Evolutionary conservation across 1,140 invertebrate species (phyloP), one percentile per base, ranked within the genome.

Genomic region (Zaprionus inermis): DNA sequence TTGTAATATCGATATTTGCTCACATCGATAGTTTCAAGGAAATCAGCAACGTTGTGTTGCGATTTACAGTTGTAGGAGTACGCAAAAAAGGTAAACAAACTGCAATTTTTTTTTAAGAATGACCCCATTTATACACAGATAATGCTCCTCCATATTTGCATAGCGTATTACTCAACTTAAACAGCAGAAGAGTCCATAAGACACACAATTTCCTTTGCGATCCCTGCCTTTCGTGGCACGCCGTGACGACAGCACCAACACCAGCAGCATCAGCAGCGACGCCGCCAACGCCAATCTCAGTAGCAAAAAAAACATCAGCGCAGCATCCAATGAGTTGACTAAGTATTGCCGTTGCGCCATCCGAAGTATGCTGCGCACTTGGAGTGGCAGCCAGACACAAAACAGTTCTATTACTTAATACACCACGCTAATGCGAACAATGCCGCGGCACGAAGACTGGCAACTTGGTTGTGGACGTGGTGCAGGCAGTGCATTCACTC

Each of bases 371-470:
- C 44, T 18, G 18, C 34, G 16, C 44, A 61, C 30, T 49, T 24
- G 18, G 56, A 64, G 46, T 72, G 76, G 54, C 64, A 79, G 28
- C 24, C 34, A 72, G 51, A 76, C 65, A 71, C 74, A 79, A 88
- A 86, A 89, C 82, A 86, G 82, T 86, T 86, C 82, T 86, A 88
- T 86, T 86, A 86, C 83, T 86, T 86, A 86, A 86, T 86, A 86
- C 82, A 76, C 82, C 71, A 73, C 76, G 70, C 76, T 86, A 86
- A 88, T 88, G 82, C 83, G 79, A 86, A 83, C 83, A 88, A 88
- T 79, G 76, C 64, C 82, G 38, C 7, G 67, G 71, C 72, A 86
- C 78, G 79, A 85, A 79, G 69, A 78, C 64, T 74, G 49, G 71
- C 46, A 14, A 32, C 32, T 16, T 54, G 46, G 12, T 20, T 32